Evolutionary conservation across 1,140 invertebrate species (phyloP), one percentile per base, ranked within the genome.

Genomic region (Danaus melanippus): DNA sequence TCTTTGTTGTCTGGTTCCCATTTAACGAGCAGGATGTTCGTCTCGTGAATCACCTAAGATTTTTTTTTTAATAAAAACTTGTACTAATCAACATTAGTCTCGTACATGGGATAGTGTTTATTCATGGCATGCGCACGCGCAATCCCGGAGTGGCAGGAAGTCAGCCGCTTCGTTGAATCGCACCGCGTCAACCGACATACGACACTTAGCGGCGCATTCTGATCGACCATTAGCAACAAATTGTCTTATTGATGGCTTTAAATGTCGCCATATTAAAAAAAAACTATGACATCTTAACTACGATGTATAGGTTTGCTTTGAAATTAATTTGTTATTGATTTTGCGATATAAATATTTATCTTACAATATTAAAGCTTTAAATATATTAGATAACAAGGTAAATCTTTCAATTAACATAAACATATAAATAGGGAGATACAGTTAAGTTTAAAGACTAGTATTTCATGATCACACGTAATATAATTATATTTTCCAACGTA

Each of bases 151-250:
- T 70, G 68, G 48, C 76, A 78, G 78, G 76, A 80, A 78, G 72
- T 73, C 67, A 57, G 63, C 60, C 62, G 69, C 53, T 81, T 84
- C 78, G 71, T 46, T 74, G 80, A 84, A 84, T 74, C 67, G 62
- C 60, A 50, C 58, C 60, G 57, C 64, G 65, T 64, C 72, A 74
- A 63, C 57, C 68, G 60, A 69, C 68, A 71, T 64, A 70, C 56
- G 62, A 74, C 67, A 67, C 66, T 71, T 65, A 65, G 58, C 66
- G 59, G 42, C 56, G 67, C 72, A 78, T 79, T 76, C 67, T 78
- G 71, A 78, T 78, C 66, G 56, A 66, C 60, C 57, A 66, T 74
- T 71, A 68, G 54, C 58, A 41, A 55, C 55, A 55, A 60, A 60
- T 48, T 55, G 51, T 60, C 51, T 32, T 32, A 32, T 32, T 32